Base-by-base conservation (phyloP, 2,888 invertebrate species). In the Anticlea derivata region DNA sequence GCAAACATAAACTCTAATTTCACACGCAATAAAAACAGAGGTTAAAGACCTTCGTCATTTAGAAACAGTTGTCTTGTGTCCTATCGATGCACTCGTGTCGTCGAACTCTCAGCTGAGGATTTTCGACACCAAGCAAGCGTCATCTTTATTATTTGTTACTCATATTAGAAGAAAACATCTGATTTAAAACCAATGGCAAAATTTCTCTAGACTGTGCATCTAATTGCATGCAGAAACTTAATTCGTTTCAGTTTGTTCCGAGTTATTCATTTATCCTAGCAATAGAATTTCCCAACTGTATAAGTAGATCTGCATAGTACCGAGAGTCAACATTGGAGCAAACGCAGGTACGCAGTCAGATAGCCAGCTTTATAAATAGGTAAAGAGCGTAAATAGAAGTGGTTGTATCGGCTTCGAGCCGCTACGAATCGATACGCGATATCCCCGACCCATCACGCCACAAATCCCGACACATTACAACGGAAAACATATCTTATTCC, bases 351-450 rank as follows among this genome's bases (percentile, higher is more conserved):
- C 83, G 75, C 74, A 81, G 78, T 72, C 68, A 70, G 80, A 82
- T 82, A 81, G 72, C 71, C 75, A 72, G 75, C 74, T 78, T 83
- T 89, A 90, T 89, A 90, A 89, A 90, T 89, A 88, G 87, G 86
- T 88, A 87, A 88, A 80, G 80, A 86, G 83, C 84, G 83, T 86
- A 89, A 89, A 89, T 88, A 87, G 85, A 81, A 80, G 72, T 80
- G 78, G 80, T 84, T 86, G 86, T 87, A 88, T 89, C 80, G 85
- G 75, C 83, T 78, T 73, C 70, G 77, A 77, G 78, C 77, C 73
- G 73, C 86, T 76, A 79, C 86, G 83, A 89, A 90, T 90, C 89
- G 85, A 90, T 90, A 89, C 81, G 55, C 55, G 61, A 66, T 66
- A 66, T 55, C 60, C 55, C 61, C 61, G 58, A 52, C 37, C 43